Evolutionary conservation across 2,888 invertebrate genomes (phyloP), one percentile per base, ranked within the genome.

Genomic region (Itoplectis maculator): DNA sequence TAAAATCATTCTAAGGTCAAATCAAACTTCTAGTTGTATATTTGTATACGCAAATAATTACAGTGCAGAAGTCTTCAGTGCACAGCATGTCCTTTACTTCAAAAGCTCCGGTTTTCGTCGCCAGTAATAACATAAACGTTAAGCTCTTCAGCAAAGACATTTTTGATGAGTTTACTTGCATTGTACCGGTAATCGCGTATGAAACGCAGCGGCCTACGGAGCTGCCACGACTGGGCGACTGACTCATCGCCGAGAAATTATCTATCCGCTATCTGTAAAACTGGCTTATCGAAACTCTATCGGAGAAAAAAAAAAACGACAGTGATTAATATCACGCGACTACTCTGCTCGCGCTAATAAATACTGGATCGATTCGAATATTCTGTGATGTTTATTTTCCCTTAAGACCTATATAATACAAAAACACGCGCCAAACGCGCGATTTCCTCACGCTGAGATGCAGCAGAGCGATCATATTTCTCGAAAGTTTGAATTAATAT

Each of bases 31-130:
- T n/a, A n/a, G 45, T 23, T 61, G n/a, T 61, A 15, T 13, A 40
- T 13, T 15, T 29, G n/a, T n/a, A 65, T 51, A 49, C 47, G 35
- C 73, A 15, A n/a, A 45, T 49, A 73, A 68, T 79, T 79, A 85
- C 85, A 23, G 54, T 70, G 68, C 85, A 85, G 51, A 51, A 84
- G 40, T 83, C 69, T 11, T 81, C 51, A 42, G 72, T 84, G 68
- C 85, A 85, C 54, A 68, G 11, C 79, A 79, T 79, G 18, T 82
- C 79, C 54, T 68, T 61, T n/a, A 79, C 18, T 8, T 79, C 76
- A 29, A 82, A 82, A 20, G 61, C 51, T 9, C 37, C 15, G 20
- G 61, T 47, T 0, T 11, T 37, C 20, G 18, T 51, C 35, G 42
- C 18, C 7, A 45, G 6, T 7, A 68, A 37, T 20, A 47, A 56